These are phyloP conservation scores for Chloroceryle aenea DNA, from an alignment of 2,113 vertebrate species.

Conservation along the genomic window DNA sequence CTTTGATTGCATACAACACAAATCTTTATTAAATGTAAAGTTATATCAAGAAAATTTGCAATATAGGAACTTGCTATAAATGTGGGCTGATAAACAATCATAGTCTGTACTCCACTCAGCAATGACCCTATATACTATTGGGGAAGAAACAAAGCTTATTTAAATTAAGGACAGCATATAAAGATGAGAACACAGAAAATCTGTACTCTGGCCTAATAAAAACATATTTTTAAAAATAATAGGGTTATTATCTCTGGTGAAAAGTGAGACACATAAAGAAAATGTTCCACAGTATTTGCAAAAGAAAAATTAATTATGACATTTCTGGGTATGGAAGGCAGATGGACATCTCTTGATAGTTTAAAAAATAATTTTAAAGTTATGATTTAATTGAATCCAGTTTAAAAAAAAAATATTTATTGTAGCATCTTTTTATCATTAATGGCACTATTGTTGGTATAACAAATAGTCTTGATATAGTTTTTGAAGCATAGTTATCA, in stretches of 20 bases:
- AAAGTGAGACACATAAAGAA: background rate
- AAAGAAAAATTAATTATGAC: background rate
- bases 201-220: background rate
- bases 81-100: background rate
- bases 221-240: background rate
- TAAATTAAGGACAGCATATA: background rate
- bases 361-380: background rate
- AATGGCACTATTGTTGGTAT: background rate
- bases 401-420: background rate
- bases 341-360: background rate
- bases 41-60: background rate
- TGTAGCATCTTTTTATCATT: background rate
- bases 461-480: background rate
- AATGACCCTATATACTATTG: background rate
- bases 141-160: background rate
- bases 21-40: background rate
- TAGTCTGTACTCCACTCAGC: background rate
- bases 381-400: background rate
- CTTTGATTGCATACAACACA: background rate
- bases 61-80: background rate
- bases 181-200: background rate
- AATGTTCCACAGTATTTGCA: background rate
- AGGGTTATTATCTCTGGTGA: background rate
- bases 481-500: background rate
- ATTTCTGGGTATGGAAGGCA: background rate